Evolutionary conservation across 1,140 invertebrate genomes (phyloP).

Genomic region (Uloborus diversus): DNA sequence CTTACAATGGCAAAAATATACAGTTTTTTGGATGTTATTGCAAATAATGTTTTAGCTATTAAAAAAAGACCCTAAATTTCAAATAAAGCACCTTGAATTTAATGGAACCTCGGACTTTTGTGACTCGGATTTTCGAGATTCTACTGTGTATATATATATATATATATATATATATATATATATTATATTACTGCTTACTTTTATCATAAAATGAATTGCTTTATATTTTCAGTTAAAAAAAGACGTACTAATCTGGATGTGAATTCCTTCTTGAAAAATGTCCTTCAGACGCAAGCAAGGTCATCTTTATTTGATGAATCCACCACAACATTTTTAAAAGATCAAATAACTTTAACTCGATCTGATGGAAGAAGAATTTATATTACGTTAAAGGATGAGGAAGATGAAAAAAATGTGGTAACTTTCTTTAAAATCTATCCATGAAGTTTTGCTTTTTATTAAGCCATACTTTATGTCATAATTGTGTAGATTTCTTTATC

Average conservation of each 20-base stretch:
- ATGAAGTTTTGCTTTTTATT: neutral
- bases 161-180: too few species aligned
- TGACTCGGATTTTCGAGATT: too few species aligned
- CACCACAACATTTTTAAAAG: neutral
- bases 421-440: neutral
- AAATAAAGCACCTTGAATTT: too few species aligned
- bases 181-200: too few species aligned
- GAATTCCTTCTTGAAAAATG: neutral
- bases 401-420: conserved; percentile 8
- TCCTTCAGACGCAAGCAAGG: neutral
- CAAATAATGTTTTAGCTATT: too few species aligned
- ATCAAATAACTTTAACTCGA: conserved; percentile 4
- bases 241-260: neutral
- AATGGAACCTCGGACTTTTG: too few species aligned
- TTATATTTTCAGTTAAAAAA: neutral
- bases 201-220: too few species aligned
- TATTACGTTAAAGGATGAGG: conserved; percentile 21
- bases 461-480: neutral
- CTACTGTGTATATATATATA: too few species aligned
- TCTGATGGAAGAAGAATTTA: conserved; percentile 35
- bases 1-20: too few species aligned
- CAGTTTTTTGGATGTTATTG: too few species aligned
- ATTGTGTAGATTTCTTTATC: too few species aligned
- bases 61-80: too few species aligned
- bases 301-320: neutral